phyloP scores from a whole-genome alignment of 2,797 vertebrate species.

The Hemibagrus guttatus region DNA sequence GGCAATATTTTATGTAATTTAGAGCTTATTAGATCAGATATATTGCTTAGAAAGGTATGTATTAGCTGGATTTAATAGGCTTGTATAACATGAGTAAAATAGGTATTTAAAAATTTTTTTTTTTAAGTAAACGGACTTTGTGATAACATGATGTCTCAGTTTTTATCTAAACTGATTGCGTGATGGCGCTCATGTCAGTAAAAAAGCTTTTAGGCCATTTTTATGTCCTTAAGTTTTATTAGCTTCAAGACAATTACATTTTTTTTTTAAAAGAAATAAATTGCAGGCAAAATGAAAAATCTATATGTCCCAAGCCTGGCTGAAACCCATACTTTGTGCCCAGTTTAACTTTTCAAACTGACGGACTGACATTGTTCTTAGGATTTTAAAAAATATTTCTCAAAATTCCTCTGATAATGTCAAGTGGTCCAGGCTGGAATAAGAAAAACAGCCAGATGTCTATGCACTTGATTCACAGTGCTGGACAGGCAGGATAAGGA shows the following conservation, averaged over 20 bases:
- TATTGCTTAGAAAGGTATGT: background rate
- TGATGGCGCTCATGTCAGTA: background rate
- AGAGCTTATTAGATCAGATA: background rate
- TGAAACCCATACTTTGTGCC: background rate
- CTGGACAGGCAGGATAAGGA: background rate
- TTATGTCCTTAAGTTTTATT: background rate
- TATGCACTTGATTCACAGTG: background rate
- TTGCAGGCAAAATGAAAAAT: constrained; percentile 13
- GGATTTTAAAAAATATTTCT: background rate
- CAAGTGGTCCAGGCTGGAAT: background rate
- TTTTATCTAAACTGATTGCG: background rate
- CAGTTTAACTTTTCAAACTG: background rate
- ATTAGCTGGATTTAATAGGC: background rate
- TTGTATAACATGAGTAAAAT: background rate
- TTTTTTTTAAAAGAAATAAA: background rate
- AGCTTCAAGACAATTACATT: background rate
- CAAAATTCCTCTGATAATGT: background rate
- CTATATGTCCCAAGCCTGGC: background rate
- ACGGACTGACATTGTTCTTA: too few species aligned
- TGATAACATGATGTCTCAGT: background rate
- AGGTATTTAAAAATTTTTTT: too few species aligned
- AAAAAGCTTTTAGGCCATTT: background rate
- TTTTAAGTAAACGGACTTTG: background rate
- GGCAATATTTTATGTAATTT: background rate
- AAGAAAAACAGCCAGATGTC: background rate